Percentiles rank a stretch among this genome's conserved stretches.
phyloP scores from a whole-genome alignment of 2,888 invertebrate species.

The Psylliodes chrysocephalus region DNA sequence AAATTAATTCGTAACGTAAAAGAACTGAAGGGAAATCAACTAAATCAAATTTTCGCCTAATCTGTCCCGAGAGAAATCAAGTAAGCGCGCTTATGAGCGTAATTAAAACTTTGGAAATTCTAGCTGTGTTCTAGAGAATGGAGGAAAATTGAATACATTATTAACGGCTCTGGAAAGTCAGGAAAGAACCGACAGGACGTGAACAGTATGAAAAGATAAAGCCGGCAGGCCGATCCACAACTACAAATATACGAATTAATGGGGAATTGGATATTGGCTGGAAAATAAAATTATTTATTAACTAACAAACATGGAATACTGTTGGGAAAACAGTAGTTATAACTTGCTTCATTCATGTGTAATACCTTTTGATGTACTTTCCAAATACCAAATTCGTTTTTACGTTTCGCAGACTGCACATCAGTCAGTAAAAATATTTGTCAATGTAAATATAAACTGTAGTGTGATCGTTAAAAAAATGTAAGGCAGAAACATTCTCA shows the following conservation, averaged over 20 bases:
- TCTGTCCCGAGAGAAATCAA: slow-evolving; percentile 18
- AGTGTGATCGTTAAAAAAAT: no score
- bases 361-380: slow-evolving; percentile 49
- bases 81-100: slow-evolving; percentile 30
- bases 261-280: slow-evolving; percentile 46
- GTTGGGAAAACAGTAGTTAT: slow-evolving; percentile 49
- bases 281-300: slow-evolving; percentile 50
- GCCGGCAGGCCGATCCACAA: slow-evolving; percentile 29
- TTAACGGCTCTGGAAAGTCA: slow-evolving; percentile 36
- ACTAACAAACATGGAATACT: slow-evolving; percentile 47
- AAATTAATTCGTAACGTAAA: slow-evolving; percentile 6
- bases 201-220: slow-evolving; percentile 35
- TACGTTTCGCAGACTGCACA: neutral
- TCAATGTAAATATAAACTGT: no score
- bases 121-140: slow-evolving; percentile 51
- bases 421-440: neutral
- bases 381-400: slow-evolving; percentile 26
- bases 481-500: no score
- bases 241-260: slow-evolving; percentile 40
- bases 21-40: slow-evolving; percentile 8
- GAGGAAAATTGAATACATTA: slow-evolving; percentile 61
- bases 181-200: slow-evolving; percentile 27
- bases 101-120: slow-evolving; percentile 56
- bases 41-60: slow-evolving; percentile 15
- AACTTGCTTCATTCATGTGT: slow-evolving; percentile 46